phyloP scores from a whole-genome alignment of 1,140 invertebrate species.

The Cephus cinctus region DNA sequence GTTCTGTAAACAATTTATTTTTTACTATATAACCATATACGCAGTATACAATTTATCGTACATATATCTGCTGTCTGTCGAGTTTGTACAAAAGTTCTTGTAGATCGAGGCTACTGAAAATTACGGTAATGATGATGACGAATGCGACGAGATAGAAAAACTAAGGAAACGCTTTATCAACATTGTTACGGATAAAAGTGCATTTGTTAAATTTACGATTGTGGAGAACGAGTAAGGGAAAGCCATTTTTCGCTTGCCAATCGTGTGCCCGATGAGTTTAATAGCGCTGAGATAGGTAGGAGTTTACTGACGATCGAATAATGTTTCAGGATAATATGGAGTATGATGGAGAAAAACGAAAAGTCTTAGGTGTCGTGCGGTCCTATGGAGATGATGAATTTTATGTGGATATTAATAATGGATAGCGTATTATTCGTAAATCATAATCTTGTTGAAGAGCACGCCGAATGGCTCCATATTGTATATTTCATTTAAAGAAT shows the following conservation, averaged over 20 bases:
- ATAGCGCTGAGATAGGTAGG: too few species aligned
- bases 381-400: conserved; percentile 18
- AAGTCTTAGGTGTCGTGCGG: conserved; percentile 11
- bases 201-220: conserved; percentile 12
- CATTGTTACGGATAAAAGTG: conserved; percentile 5
- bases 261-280: too few species aligned
- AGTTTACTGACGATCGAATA: too few species aligned
- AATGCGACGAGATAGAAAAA: conserved; percentile 2
- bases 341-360: too few species aligned
- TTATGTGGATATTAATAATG: conserved; percentile 19
- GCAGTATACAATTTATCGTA: too few species aligned
- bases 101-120: conserved; percentile 13
- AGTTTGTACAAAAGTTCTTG: conserved; percentile 21
- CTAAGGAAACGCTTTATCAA: conserved; percentile 14
- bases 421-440: conserved; percentile 30
- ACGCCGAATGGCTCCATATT: conserved; percentile 38
- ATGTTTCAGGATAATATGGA: too few species aligned
- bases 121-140: not conserved
- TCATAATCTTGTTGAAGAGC: conserved; percentile 32
- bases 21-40: too few species aligned
- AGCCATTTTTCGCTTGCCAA: too few species aligned
- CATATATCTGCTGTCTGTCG: too few species aligned
- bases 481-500: conserved; percentile 43
- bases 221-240: too few species aligned
- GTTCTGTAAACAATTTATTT: too few species aligned